Evolutionary conservation across 2,888 invertebrate genomes (phyloP), one percentile per base, ranked within the genome.

Genomic region (Falcaria lacertinaria): DNA sequence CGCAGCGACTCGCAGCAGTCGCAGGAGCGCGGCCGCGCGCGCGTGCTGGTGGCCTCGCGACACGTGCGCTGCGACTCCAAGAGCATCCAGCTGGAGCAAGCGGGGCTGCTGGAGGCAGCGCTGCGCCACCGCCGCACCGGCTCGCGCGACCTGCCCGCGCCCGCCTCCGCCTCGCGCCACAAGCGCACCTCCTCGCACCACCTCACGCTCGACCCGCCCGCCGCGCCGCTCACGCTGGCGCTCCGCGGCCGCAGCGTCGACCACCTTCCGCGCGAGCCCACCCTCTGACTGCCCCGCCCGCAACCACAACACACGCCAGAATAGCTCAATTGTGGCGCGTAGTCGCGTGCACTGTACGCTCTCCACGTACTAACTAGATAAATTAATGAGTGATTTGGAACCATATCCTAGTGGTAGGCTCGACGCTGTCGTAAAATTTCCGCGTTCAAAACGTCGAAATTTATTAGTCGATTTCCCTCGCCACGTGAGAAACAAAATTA

Each of bases 61-160:
- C 92, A 92, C 60, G 83, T 91, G 25, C 88, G 92, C 48, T 91
- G 91, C 75, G 91, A 92, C 75, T 92, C 92, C 48, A 91, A 92
- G 64, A 91, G 91, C n/a, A 90, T 92, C 56, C 92, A 92, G 58
- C 74, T 92, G 56, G 92, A 92, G 83, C 70, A 82, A 84, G 65
- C 80, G 88, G 41, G 28, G 8, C 73, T 90, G 17, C 74, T 89
- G 48, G 87, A 85, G 39, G 83, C 80, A 44, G 87, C 75, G 47
- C 71, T 92, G 48, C 84, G 92, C 1, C 92, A 92, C 74, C 87
- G 92, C 3, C 87, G 92, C 58, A 92, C 92, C 33, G 90, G 90
- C 60, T 92, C 92, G n/a, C 88, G 86, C 58, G 92, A 92, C 64
- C 59, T 84, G 44, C 73, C 76, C n/a, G 71, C 70, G 41, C 48